Conservation (phyloP, 2,113 vertebrate genomes). For the Microcebus murinus region DNA sequence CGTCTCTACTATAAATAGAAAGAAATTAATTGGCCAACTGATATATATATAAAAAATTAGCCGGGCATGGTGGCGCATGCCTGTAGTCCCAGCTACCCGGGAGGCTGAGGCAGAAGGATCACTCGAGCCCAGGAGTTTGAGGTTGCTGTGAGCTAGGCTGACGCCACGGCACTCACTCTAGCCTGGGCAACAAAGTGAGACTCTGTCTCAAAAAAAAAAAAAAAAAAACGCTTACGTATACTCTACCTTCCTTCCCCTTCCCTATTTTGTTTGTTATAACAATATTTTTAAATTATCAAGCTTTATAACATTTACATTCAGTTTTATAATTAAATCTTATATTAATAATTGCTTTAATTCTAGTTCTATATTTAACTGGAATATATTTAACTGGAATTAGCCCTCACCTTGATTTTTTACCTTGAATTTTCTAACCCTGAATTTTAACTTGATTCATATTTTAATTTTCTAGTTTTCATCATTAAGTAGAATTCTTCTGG, state of each 20-base stretch:
- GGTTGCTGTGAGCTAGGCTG: too few species aligned
- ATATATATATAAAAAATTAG: too few species aligned
- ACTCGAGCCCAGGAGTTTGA: too few species aligned
- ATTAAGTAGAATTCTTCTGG: neutral
- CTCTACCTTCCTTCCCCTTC: neutral
- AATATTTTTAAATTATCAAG: neutral
- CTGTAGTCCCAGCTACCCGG: too few species aligned
- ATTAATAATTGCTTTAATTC: neutral
- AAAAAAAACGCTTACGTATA: neutral
- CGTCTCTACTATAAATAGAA: too few species aligned
- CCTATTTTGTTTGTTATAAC: neutral
- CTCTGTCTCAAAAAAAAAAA: too few species aligned
- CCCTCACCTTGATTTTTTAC: neutral
- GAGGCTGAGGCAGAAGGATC: too few species aligned
- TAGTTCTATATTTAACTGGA: constrained; percentile 20
- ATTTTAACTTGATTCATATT: constrained; percentile 35
- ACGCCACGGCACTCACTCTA: too few species aligned
- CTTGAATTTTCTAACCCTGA: neutral
- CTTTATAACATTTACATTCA: neutral
- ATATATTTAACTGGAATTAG: neutral
- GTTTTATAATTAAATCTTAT: neutral
- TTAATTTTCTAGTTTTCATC: neutral
- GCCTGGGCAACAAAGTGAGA: too few species aligned
- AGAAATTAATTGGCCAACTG: too few species aligned
- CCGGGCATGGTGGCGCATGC: too few species aligned